Percentiles rank a stretch among this genome's conserved stretches.
Evolutionary conservation across 2,797 vertebrate genomes (phyloP).

Genomic region (Paedocypris micromegethes): DNA sequence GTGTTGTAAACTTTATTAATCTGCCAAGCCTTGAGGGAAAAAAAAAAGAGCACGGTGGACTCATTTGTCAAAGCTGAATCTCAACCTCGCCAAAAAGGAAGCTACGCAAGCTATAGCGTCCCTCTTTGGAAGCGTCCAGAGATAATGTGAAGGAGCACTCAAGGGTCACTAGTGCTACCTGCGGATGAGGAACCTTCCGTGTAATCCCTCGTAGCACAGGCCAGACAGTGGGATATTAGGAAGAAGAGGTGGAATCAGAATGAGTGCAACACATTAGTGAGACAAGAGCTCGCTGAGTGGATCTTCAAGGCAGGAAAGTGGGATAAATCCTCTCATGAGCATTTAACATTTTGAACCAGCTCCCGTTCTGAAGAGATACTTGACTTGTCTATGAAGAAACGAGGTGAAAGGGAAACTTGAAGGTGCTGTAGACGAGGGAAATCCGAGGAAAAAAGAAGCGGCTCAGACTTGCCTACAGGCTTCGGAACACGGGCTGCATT

Average conservation of each 20-base stretch:
- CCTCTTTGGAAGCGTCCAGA: slow-evolving; percentile 38
- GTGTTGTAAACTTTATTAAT: slow-evolving; percentile 48
- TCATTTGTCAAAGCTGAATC: slow-evolving; percentile 34
- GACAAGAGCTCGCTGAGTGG: slow-evolving; percentile 19
- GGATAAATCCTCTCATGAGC: slow-evolving; percentile 21
- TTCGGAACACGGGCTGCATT: too few species aligned
- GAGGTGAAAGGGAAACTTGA: neutral
- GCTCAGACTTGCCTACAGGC: too few species aligned
- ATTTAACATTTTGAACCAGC: slow-evolving; percentile 28
- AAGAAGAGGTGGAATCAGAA: slow-evolving; percentile 27
- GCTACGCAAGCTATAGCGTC: slow-evolving; percentile 24
- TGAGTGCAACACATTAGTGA: slow-evolving; percentile 38
- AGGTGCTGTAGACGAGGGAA: neutral
- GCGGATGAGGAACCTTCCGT: slow-evolving; percentile 3
- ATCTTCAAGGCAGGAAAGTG: slow-evolving; percentile 14
- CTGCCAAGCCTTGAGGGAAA: slow-evolving; percentile 35
- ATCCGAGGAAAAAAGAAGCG: neutral
- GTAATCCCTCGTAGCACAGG: neutral
- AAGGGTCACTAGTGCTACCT: slow-evolving; percentile 36
- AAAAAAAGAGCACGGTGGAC: slow-evolving; percentile 19
- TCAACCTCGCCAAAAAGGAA: slow-evolving; percentile 14
- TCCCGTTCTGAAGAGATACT: slow-evolving; percentile 10
- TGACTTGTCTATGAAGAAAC: slow-evolving; percentile 14
- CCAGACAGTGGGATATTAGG: slow-evolving; percentile 24
- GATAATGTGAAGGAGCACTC: slow-evolving; percentile 36